Evolutionary conservation across 2,888 invertebrate genomes (phyloP), one percentile per base, ranked within the genome.

Genomic region (Leucozona laternaria): DNA sequence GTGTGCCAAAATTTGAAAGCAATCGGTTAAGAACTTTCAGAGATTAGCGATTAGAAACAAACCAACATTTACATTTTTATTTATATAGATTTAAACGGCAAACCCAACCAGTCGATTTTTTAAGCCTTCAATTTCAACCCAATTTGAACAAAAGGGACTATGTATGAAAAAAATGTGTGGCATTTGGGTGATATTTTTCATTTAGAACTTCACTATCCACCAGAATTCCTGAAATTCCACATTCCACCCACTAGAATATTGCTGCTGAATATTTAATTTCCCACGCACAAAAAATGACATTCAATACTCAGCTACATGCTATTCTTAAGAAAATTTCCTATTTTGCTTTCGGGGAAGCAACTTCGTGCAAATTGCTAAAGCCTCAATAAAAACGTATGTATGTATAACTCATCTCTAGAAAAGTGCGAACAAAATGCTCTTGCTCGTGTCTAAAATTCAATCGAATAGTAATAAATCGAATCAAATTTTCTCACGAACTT

Each of bases 401-500:
- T n/a, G n/a, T n/a, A n/a, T n/a, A n/a, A n/a, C 7, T 45, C 22
- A 55, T 55, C 31, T 25, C 11, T 13, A 5, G 20, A 4, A 50
- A 17, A 28, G 40, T 48, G 37, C 53, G 11, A 45, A 62, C 20
- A 45, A 70, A 76, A 45, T 71, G 31, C 53, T 62, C 10, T 28
- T 37, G 55, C 40, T 20, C 4, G 22, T 43, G 50, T 31, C 64
- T 78, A 6, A 45, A 70, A 82, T 43, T 75, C 73, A 78, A 86
- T 86, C 86, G 70, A 86, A 73, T 75, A 82, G 77, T 82, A 82
- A 82, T 66, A 66, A 57, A 66, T 86, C 73, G 82, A 82, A 75
- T 78, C n/a, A 86, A 78, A 86, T 86, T 75, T 82, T 86, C 78
- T 78, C 86, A 86, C 82, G 82, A 86, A 82, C 78, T 70, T 57